phyloP scores from a whole-genome alignment of 1,140 invertebrate genomes.

The Parapsyche elsis region DNA sequence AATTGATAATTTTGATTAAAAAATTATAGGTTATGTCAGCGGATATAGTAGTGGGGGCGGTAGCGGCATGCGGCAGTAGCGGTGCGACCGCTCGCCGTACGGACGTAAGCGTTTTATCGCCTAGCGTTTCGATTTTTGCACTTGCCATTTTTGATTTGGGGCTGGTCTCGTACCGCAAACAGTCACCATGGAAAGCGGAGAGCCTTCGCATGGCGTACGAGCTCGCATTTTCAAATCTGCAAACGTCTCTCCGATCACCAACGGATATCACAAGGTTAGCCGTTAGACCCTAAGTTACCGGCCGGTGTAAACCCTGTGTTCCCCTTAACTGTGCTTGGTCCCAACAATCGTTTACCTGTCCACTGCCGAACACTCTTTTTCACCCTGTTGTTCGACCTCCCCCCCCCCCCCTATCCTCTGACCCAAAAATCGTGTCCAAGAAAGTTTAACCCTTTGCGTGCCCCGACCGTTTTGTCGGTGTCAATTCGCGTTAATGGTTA shows the following conservation, averaged over 20 bases:
- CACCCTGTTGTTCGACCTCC: too few species aligned
- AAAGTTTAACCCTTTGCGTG: too few species aligned
- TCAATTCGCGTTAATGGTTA: too few species aligned
- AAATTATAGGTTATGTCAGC: too few species aligned
- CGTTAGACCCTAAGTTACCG: too few species aligned
- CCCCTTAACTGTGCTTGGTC: neutral
- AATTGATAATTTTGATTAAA: too few species aligned
- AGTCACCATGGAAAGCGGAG: neutral
- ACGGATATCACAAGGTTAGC: slow-evolving; percentile 20
- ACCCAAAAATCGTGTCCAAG: too few species aligned
- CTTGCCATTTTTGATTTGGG: neutral
- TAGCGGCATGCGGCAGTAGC: slow-evolving; percentile 15
- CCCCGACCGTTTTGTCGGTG: too few species aligned
- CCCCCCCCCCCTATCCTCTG: too few species aligned
- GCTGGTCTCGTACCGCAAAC: neutral
- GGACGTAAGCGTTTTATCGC: neutral
- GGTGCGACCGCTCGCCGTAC: neutral
- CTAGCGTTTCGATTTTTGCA: neutral
- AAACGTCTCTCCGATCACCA: neutral
- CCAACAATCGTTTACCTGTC: too few species aligned
- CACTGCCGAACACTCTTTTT: too few species aligned
- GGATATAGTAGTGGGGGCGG: slow-evolving; percentile 15
- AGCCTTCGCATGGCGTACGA: neutral
- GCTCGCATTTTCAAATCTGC: neutral
- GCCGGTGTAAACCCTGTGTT: neutral